Evolutionary conservation across 2,888 invertebrate genomes (phyloP).

Genomic region (Diplazon laetatorius): DNA sequence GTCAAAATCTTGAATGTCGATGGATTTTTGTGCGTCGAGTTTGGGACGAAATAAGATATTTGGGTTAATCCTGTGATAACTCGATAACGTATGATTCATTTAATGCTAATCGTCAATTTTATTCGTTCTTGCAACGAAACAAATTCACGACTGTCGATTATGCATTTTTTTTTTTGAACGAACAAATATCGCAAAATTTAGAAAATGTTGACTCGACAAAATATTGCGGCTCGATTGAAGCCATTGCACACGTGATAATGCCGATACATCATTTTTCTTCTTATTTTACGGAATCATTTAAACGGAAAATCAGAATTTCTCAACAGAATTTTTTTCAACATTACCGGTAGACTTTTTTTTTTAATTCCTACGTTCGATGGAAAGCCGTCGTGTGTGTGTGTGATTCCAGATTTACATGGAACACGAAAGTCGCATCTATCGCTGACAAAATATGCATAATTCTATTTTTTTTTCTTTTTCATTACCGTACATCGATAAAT

Average conservation of each 20-base stretch:
- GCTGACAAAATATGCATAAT: background rate
- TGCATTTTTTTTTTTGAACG: too few relatives aligned
- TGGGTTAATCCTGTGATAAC: slow-evolving; percentile 3
- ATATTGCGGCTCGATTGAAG: slow-evolving; percentile 18
- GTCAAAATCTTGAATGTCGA: slow-evolving; percentile 10
- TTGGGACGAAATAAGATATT: slow-evolving; percentile 1
- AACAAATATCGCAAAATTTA: background rate
- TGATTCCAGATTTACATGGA: background rate
- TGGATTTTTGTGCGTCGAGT: slow-evolving; percentile 29
- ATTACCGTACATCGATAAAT: background rate
- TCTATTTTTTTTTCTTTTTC: background rate
- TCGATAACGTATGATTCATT: background rate
- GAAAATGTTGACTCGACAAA: background rate
- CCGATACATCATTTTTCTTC: slow-evolving; percentile 19
- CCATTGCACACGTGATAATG: background rate
- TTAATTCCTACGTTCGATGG: background rate
- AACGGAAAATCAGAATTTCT: background rate
- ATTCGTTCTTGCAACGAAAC: slow-evolving; percentile 16
- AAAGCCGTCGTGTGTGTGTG: background rate
- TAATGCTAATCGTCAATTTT: background rate
- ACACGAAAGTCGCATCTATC: background rate
- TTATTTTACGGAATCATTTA: too few relatives aligned
- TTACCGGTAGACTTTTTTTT: background rate
- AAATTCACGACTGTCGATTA: slow-evolving; percentile 1
- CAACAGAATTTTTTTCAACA: slow-evolving; percentile 8